phyloP scores from a whole-genome alignment of 1,140 invertebrate species.

The Chrysopa pallens region DNA sequence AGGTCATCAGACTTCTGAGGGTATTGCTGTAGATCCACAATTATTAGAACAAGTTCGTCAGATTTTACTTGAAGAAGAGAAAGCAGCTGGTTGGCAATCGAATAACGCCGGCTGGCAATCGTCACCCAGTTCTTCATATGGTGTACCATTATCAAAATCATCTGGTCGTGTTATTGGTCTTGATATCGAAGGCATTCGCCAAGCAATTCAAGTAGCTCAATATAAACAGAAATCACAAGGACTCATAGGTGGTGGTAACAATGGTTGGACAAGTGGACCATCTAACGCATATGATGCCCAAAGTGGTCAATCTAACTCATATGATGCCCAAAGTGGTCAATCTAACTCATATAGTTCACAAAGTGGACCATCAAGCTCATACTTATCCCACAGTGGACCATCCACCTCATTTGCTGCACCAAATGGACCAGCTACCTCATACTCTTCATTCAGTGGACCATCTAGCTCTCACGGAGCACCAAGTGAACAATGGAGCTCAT shows the following conservation, averaged over 20 bases:
- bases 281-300: conserved; percentile 11
- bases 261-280: conserved; percentile 23
- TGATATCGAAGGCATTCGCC: conserved; percentile 54
- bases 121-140: conserved; percentile 33
- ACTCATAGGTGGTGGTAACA: conserved; percentile 17
- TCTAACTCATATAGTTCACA: conserved; percentile 11
- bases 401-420: too few relatives aligned
- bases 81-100: conserved; percentile 24
- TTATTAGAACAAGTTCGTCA: conserved; percentile 63
- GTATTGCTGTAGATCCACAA: conserved; percentile 54
- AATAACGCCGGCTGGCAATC: conserved; percentile 32
- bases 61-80: conserved; percentile 62
- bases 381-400: too few relatives aligned
- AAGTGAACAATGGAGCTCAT: too few relatives aligned
- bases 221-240: conserved; percentile 36
- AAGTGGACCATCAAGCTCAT: conserved; percentile 1
- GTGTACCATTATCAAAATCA: conserved; percentile 31
- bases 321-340: conserved; percentile 8
- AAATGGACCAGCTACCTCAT: too few relatives aligned
- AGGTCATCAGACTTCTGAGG: conserved; percentile 55
- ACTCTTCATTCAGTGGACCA: too few relatives aligned
- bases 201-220: conserved; percentile 56
- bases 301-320: conserved; percentile 1
- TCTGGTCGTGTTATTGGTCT: conserved; percentile 42
- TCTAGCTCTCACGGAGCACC: too few relatives aligned